phyloP scores from a whole-genome alignment of 2,888 invertebrate species.

The Eilema caniola region DNA sequence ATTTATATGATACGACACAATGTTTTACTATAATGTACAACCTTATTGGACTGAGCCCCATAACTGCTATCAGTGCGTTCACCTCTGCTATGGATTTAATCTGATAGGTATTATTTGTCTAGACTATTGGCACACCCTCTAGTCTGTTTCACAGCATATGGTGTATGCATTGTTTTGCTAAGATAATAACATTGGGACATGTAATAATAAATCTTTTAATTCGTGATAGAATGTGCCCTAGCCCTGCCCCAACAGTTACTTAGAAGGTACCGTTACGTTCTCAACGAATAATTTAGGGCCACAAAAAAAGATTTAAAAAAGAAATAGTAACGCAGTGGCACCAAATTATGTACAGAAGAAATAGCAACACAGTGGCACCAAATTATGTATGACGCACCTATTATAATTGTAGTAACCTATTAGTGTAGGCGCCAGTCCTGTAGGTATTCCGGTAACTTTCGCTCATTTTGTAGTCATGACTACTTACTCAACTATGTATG shows the following conservation, averaged over 20 bases:
- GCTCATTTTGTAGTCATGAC: slow-evolving; percentile 7
- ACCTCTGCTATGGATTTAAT: slow-evolving; percentile 32
- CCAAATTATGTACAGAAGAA: not conserved
- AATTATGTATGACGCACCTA: too few relatives aligned
- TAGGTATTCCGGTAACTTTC: slow-evolving; percentile 28
- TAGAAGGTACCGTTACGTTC: too few relatives aligned
- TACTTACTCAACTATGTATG: not conserved
- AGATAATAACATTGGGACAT: too few relatives aligned
- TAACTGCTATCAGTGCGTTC: slow-evolving; percentile 44
- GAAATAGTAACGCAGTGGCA: not conserved
- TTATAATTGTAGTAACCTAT: not conserved
- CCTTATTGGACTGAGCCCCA: slow-evolving; percentile 48
- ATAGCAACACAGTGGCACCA: too few relatives aligned
- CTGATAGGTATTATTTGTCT: slow-evolving; percentile 10
- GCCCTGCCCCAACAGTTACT: too few relatives aligned
- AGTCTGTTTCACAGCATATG: not conserved
- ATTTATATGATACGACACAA: slow-evolving; percentile 61
- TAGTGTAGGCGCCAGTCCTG: slow-evolving; percentile 15
- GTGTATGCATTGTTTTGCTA: not conserved
- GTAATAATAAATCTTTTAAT: too few relatives aligned
- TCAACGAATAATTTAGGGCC: too few relatives aligned
- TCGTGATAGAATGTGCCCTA: too few relatives aligned
- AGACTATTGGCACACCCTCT: slow-evolving; percentile 7
- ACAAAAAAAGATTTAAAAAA: too few relatives aligned
- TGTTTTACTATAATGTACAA: slow-evolving; percentile 52